Percentiles rank a stretch among this genome's conserved stretches.
Conservation (phyloP, 2,888 invertebrate species). For the Lasioglossum zephyrum region DNA sequence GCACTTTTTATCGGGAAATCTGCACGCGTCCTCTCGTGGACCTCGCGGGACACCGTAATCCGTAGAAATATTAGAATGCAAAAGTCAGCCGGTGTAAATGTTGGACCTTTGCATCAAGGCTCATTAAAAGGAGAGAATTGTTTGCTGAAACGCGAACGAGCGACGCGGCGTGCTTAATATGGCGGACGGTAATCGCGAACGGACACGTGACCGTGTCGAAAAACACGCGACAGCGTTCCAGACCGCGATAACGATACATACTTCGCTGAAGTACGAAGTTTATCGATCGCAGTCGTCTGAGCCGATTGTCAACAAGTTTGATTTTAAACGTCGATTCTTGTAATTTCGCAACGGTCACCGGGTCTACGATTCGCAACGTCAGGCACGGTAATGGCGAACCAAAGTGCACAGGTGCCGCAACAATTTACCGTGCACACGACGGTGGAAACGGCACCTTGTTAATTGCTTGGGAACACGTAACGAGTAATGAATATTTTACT, state of each 20-base stretch:
- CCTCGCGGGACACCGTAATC: neutral
- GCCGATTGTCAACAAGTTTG: slow-evolving; percentile 22
- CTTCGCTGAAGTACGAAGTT: neutral
- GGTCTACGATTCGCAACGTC: neutral
- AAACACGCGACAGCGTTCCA: slow-evolving; percentile 48
- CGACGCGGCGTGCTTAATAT: slow-evolving; percentile 23
- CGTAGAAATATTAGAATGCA: slow-evolving; percentile 14
- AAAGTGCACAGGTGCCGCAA: slow-evolving; percentile 10
- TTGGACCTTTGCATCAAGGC: slow-evolving; percentile 26
- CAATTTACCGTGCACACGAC: neutral
- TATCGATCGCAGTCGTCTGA: neutral
- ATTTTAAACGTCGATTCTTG: neutral
- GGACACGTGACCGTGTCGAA: slow-evolving; percentile 61
- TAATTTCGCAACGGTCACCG: neutral
- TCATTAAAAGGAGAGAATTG: slow-evolving; percentile 55
- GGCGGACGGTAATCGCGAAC: slow-evolving; percentile 47
- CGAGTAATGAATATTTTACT: slow-evolving; percentile 29
- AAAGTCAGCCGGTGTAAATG: slow-evolving; percentile 21
- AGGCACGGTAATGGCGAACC: neutral
- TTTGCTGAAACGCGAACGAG: slow-evolving; percentile 25
- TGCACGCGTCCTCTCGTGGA: slow-evolving; percentile 27
- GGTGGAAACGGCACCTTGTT: slow-evolving; percentile 11
- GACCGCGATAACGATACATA: slow-evolving; percentile 19
- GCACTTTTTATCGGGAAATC: slow-evolving; percentile 29
- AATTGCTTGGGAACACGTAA: slow-evolving; percentile 24